phyloP scores from a whole-genome alignment of 37 sponge, comb jelly and placozoan genomes.

The Dysidea cf. avara region DNA sequence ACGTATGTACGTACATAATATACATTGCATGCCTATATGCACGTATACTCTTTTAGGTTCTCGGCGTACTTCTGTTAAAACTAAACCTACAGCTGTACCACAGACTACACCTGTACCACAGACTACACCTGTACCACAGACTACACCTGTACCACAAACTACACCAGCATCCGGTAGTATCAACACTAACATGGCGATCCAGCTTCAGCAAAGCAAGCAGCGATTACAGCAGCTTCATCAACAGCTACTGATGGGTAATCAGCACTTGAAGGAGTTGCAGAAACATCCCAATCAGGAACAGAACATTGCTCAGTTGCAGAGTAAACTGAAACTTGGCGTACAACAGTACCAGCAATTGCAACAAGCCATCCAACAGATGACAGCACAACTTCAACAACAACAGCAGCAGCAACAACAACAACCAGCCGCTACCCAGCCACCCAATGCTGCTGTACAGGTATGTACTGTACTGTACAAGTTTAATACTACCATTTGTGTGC shows the following conservation, averaged over 20 bases:
- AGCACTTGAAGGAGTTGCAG: slow-evolving; percentile 79
- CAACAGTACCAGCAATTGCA: slow-evolving; percentile 75
- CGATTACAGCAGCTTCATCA: slow-evolving; percentile 72
- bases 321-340: slow-evolving; percentile 54
- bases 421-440: slow-evolving; percentile 1
- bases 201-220: slow-evolving; percentile 75
- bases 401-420: slow-evolving; percentile 36
- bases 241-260: slow-evolving; percentile 70
- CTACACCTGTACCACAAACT: too few relatives aligned
- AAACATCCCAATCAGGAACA: slow-evolving; percentile 60
- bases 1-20: too few relatives aligned
- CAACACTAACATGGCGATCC: slow-evolving; percentile 18
- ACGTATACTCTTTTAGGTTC: too few relatives aligned
- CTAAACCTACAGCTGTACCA: not conserved
- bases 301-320: slow-evolving; percentile 44
- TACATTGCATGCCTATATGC: too few relatives aligned
- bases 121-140: too few relatives aligned
- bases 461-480: too few relatives aligned
- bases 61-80: not conserved
- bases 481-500: too few relatives aligned
- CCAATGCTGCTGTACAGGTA: too few relatives aligned
- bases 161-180: too few relatives aligned
- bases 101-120: not conserved
- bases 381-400: slow-evolving; percentile 19
- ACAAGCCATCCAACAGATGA: slow-evolving; percentile 20